Evolutionary conservation across 2,888 invertebrate species (phyloP).

Genomic region (Ectemnius cavifrons): DNA sequence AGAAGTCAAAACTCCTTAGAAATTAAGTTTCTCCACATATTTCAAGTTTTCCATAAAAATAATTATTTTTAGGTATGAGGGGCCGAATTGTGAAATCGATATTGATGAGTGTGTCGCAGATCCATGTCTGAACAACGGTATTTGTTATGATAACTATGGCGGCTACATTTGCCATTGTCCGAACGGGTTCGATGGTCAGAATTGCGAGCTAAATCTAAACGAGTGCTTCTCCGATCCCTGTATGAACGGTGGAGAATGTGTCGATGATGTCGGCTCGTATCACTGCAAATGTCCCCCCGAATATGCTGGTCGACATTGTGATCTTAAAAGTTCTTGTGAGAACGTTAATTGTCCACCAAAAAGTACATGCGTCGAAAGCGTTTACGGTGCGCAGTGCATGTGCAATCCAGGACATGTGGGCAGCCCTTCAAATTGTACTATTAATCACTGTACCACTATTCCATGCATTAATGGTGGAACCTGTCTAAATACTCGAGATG

Average conservation of each 20-base stretch:
- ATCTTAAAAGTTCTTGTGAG: slow-evolving; percentile 78
- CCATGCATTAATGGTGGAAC: slow-evolving; percentile 88
- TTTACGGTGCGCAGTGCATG: slow-evolving; percentile 80
- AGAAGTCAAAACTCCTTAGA: too few relatives aligned
- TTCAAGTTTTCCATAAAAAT: too few relatives aligned
- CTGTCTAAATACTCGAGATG: slow-evolving; percentile 81
- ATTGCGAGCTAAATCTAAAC: slow-evolving; percentile 84
- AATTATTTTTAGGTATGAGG: slow-evolving; percentile 82
- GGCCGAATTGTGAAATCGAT: slow-evolving; percentile 86
- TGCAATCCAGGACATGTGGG: slow-evolving; percentile 82
- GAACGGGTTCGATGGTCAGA: slow-evolving; percentile 88
- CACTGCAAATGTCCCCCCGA: slow-evolving; percentile 81
- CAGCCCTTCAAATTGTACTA: slow-evolving; percentile 77
- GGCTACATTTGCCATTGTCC: slow-evolving; percentile 88
- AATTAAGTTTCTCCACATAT: too few relatives aligned
- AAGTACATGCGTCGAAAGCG: slow-evolving; percentile 83
- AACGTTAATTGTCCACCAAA: slow-evolving; percentile 82
- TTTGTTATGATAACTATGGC: slow-evolving; percentile 91
- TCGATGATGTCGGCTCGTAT: slow-evolving; percentile 81
- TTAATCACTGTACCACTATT: slow-evolving; percentile 82
- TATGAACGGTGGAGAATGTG: slow-evolving; percentile 81
- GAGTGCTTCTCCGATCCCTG: slow-evolving; percentile 83
- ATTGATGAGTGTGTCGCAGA: slow-evolving; percentile 88
- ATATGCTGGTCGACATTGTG: slow-evolving; percentile 80
- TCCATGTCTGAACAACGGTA: slow-evolving; percentile 86